Evolutionary conservation across 2,888 invertebrate genomes (phyloP).

Genomic region (Norana najaformis): DNA sequence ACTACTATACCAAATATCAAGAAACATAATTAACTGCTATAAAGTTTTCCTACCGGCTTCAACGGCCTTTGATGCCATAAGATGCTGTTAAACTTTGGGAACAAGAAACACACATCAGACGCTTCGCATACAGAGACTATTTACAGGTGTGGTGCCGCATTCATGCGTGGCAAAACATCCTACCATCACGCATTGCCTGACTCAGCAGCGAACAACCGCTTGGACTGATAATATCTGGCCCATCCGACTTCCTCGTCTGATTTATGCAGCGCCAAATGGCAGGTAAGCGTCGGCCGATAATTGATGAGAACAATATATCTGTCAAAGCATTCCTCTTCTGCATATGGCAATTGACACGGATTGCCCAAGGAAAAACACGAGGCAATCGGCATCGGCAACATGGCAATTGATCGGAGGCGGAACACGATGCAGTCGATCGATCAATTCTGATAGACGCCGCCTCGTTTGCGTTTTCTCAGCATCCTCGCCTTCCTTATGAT

Average conservation of each 20-base stretch:
- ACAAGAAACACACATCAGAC: too few relatives aligned
- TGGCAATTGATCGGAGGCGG: neutral
- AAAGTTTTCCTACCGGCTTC: too few relatives aligned
- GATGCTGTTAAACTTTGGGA: too few relatives aligned
- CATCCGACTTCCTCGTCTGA: neutral
- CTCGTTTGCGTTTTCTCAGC: neutral
- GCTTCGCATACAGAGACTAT: neutral
- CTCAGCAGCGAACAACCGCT: neutral
- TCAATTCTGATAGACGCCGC: neutral
- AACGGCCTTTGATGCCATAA: too few relatives aligned
- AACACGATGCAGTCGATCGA: neutral
- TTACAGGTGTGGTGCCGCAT: neutral
- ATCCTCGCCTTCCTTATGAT: neutral
- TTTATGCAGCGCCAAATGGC: neutral
- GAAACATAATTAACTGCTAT: too few relatives aligned
- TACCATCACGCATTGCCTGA: neutral
- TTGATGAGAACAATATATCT: constrained; percentile 4
- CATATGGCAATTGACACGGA: neutral
- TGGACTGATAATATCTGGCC: neutral
- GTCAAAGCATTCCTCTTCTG: constrained; percentile 5
- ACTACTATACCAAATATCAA: too few relatives aligned
- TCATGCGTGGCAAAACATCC: neutral
- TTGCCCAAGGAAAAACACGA: neutral
- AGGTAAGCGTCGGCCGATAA: neutral
- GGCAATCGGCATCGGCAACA: neutral